Evolutionary conservation across 2,888 invertebrate species (phyloP).

Genomic region (Graphium colonna): DNA sequence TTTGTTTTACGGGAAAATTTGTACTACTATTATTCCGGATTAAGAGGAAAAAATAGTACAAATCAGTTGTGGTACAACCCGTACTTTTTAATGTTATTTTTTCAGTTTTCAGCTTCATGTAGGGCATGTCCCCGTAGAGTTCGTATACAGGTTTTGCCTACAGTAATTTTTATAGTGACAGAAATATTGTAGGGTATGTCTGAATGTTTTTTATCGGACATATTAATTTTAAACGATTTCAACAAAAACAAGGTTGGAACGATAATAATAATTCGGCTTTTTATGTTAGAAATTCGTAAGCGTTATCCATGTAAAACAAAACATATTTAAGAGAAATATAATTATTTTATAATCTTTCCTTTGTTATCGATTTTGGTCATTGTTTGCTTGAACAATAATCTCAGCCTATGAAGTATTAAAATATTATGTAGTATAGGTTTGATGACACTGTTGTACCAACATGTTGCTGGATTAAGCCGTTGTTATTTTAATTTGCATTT

Average conservation of each 20-base stretch:
- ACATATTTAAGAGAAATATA: no score
- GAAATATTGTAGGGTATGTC: background rate
- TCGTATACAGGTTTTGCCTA: background rate
- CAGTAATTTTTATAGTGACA: background rate
- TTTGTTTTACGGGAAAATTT: conserved; percentile 21
- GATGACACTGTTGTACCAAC: conserved; percentile 17
- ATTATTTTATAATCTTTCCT: no score
- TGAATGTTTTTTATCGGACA: background rate
- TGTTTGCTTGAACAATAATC: conserved; percentile 10
- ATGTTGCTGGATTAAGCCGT: conserved; percentile 20
- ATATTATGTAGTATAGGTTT: no score
- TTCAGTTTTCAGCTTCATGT: background rate
- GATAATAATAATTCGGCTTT: no score
- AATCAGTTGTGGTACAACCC: background rate
- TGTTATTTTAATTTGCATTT: conserved; percentile 17
- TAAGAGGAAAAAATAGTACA: background rate
- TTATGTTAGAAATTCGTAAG: no score
- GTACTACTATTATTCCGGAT: conserved; percentile 6
- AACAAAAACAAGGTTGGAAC: no score
- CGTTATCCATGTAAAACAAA: no score
- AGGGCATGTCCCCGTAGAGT: background rate
- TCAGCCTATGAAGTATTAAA: conserved; percentile 18
- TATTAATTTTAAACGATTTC: background rate
- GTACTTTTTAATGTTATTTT: background rate
- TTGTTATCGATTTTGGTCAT: no score